Percentiles rank a stretch among this genome's conserved stretches.
These are phyloP conservation scores for Pseudeuparius sepicola DNA, from an alignment of 2,888 invertebrate genomes.

Conservation along the genomic window DNA sequence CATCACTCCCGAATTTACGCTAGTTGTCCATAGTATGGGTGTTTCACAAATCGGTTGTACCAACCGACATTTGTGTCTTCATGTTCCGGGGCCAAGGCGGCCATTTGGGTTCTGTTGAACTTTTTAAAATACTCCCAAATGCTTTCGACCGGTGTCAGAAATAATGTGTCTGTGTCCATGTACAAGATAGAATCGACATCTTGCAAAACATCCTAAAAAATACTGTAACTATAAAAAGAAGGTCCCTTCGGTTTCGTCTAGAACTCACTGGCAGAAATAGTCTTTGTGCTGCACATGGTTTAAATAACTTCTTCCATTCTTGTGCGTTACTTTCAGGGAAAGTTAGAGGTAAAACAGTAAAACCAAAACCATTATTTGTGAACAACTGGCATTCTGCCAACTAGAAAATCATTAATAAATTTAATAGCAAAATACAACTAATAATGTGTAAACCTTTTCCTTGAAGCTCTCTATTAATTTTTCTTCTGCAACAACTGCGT, in stretches of 20 bases:
- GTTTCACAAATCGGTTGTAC: slow-evolving; percentile 92
- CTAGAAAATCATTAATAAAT: too few species aligned
- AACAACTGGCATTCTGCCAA: slow-evolving; percentile 61
- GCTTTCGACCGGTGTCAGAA: slow-evolving; percentile 71
- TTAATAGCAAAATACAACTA: too few species aligned
- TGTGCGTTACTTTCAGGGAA: slow-evolving; percentile 66
- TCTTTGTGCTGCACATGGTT: slow-evolving; percentile 89
- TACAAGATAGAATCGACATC: slow-evolving; percentile 81
- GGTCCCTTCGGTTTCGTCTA: too few species aligned
- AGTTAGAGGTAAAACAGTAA: slow-evolving; percentile 61
- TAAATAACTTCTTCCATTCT: slow-evolving; percentile 84
- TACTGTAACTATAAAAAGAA: too few species aligned
- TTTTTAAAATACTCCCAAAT: slow-evolving; percentile 73
- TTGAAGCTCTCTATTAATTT: slow-evolving; percentile 55
- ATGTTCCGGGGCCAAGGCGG: slow-evolving; percentile 80
- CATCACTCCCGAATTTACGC: slow-evolving; percentile 95
- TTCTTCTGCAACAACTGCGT: too few species aligned
- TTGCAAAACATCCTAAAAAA: slow-evolving; percentile 59
- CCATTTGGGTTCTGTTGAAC: slow-evolving; percentile 80
- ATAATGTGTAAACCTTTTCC: too few species aligned
- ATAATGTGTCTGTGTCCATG: slow-evolving; percentile 86
- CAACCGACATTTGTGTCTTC: slow-evolving; percentile 89
- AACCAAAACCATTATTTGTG: slow-evolving; percentile 56
- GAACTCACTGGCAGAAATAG: slow-evolving; percentile 87
- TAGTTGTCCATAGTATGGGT: slow-evolving; percentile 84